Conservation (phyloP, 2,113 vertebrate species). For the Gavia stellata region DNA sequence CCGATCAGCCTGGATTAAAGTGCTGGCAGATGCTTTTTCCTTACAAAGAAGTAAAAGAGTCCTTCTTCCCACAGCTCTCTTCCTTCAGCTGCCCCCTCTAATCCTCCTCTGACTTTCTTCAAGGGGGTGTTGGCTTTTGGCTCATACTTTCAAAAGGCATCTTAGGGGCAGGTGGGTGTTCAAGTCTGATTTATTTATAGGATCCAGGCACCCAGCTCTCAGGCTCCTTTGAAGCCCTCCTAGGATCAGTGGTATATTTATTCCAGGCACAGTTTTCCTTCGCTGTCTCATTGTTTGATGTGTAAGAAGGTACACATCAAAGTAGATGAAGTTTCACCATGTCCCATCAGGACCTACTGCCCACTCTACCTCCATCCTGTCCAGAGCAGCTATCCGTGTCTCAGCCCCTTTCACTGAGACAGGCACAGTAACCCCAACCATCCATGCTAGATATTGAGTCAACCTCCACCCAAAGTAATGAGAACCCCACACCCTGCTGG, state of each 20-base stretch:
- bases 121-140: background rate
- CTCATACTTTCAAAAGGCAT: background rate
- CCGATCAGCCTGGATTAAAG: background rate
- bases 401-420: background rate
- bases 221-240: conserved; percentile 13
- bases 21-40: background rate
- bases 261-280: background rate
- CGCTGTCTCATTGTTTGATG: background rate
- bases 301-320: background rate
- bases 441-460: rapidly evolving
- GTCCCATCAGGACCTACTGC: background rate
- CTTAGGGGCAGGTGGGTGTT: background rate
- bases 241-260: background rate
- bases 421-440: background rate
- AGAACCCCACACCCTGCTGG: background rate
- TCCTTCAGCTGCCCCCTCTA: background rate
- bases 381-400: background rate
- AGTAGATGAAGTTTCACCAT: background rate
- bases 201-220: background rate
- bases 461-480: background rate
- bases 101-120: background rate
- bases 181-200: conserved; percentile 29
- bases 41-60: background rate
- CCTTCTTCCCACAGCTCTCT: background rate
- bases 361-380: background rate